Evolutionary conservation across 2,797 vertebrate species (phyloP).

Genomic region (Lateolabrax maculatus): DNA sequence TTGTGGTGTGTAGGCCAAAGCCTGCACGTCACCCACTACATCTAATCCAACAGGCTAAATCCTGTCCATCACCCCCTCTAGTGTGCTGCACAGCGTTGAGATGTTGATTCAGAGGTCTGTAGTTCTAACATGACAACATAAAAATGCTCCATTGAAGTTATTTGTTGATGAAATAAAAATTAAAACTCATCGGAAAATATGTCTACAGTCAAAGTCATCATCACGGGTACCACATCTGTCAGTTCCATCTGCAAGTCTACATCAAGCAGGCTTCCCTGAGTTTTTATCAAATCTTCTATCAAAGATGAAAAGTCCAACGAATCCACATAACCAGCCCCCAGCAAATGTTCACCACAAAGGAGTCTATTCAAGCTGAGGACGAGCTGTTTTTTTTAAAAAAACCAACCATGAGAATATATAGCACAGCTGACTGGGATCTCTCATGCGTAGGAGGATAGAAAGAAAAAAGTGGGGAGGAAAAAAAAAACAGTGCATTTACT

Average conservation of each 20-base stretch:
- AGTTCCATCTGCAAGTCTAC: slow-evolving; percentile 4
- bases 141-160: neutral
- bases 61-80: slow-evolving; percentile 4
- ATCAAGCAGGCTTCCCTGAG: slow-evolving; percentile 3
- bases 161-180: neutral
- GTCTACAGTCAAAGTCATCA: neutral
- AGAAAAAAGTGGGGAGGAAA: slow-evolving; percentile 28
- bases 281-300: slow-evolving; percentile 16
- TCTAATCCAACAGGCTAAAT: slow-evolving; percentile 46
- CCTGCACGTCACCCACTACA: slow-evolving; percentile 25
- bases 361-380: slow-evolving; percentile 52
- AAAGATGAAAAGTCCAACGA: slow-evolving; percentile 36
- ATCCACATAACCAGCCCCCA: slow-evolving; percentile 47
- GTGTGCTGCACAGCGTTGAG: neutral
- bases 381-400: slow-evolving; percentile 54
- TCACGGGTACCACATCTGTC: neutral
- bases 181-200: neutral
- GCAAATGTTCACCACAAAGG: slow-evolving; percentile 59
- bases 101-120: slow-evolving; percentile 36
- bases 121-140: too few relatives aligned
- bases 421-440: slow-evolving; percentile 74
- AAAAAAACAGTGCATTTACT: slow-evolving; percentile 52
- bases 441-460: slow-evolving; percentile 73
- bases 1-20: slow-evolving; percentile 25
- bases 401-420: slow-evolving; percentile 53